These are phyloP conservation scores for Lymantria dispar DNA, from an alignment of 2,888 invertebrate genomes.

Conservation along the genomic window DNA sequence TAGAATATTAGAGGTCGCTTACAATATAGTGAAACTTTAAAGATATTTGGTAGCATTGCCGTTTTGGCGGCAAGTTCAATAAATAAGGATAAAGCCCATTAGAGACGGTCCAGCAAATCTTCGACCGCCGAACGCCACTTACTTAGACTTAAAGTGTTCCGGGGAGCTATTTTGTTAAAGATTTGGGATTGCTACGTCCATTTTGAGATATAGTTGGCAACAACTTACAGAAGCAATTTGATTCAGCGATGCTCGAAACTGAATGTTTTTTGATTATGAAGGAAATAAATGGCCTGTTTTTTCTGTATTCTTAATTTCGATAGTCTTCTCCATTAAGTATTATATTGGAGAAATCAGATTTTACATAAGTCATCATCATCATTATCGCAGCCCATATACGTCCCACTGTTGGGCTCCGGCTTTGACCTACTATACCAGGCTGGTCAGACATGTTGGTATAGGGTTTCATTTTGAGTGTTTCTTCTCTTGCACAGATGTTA, in stretches of 20 bases:
- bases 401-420: too few species aligned
- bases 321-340: too few species aligned
- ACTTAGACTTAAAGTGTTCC: slow-evolving; percentile 81
- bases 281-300: too few species aligned
- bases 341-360: too few species aligned
- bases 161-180: slow-evolving; percentile 73
- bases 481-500: too few species aligned
- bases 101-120: slow-evolving; percentile 82
- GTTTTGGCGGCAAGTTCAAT: slow-evolving; percentile 65
- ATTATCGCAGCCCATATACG: too few species aligned
- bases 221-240: slow-evolving; percentile 34
- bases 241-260: slow-evolving; percentile 1
- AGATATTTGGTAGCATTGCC: slow-evolving; percentile 60
- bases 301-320: too few species aligned
- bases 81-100: slow-evolving; percentile 82
- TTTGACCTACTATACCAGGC: too few species aligned
- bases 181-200: slow-evolving; percentile 74
- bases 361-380: too few species aligned
- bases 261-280: too few species aligned
- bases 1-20: not conserved
- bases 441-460: too few species aligned
- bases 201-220: slow-evolving; percentile 62
- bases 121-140: slow-evolving; percentile 79
- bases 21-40: slow-evolving; percentile 46
- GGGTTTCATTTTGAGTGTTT: too few species aligned